phyloP scores from a whole-genome alignment of 1,140 invertebrate genomes.

The Neodiprion lecontei region DNA sequence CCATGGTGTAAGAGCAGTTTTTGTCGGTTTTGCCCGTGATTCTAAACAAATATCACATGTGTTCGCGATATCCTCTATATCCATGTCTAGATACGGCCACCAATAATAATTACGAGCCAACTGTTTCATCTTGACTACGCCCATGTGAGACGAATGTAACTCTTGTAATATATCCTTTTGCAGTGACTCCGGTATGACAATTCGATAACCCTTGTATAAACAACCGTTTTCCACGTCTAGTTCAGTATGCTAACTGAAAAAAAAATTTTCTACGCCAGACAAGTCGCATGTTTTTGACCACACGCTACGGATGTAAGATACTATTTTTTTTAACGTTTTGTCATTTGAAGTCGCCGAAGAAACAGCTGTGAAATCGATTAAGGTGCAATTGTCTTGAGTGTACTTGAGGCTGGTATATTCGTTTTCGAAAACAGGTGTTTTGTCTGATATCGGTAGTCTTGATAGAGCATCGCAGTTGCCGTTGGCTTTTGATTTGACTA shows the following conservation, averaged over 20 bases:
- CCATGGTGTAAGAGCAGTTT: slow-evolving; percentile 13
- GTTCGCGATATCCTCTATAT: slow-evolving; percentile 43
- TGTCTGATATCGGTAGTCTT: slow-evolving; percentile 25
- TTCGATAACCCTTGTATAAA: slow-evolving; percentile 35
- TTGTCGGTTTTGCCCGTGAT: not conserved
- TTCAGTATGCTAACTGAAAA: not conserved
- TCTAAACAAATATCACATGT: slow-evolving; percentile 12
- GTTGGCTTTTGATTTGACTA: slow-evolving; percentile 25
- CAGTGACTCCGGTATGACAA: slow-evolving; percentile 46
- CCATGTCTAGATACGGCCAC: slow-evolving; percentile 54
- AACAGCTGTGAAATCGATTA: not conserved
- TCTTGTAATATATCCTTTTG: slow-evolving; percentile 35
- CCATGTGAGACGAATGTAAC: slow-evolving; percentile 52
- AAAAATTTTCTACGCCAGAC: slow-evolving; percentile 4
- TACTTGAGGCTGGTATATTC: no score
- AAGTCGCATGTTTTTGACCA: slow-evolving; percentile 8
- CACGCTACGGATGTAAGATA: not conserved
- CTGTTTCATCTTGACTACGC: slow-evolving; percentile 54
- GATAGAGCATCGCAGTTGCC: slow-evolving; percentile 39
- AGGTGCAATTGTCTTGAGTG: not conserved
- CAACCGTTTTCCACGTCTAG: slow-evolving; percentile 24
- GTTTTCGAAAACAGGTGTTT: not conserved
- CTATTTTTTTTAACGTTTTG: not conserved
- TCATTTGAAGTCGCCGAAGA: not conserved
- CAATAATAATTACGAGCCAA: slow-evolving; percentile 50